Conservation (phyloP, 1,140 invertebrate genomes). For the Colletes latitarsis region DNA sequence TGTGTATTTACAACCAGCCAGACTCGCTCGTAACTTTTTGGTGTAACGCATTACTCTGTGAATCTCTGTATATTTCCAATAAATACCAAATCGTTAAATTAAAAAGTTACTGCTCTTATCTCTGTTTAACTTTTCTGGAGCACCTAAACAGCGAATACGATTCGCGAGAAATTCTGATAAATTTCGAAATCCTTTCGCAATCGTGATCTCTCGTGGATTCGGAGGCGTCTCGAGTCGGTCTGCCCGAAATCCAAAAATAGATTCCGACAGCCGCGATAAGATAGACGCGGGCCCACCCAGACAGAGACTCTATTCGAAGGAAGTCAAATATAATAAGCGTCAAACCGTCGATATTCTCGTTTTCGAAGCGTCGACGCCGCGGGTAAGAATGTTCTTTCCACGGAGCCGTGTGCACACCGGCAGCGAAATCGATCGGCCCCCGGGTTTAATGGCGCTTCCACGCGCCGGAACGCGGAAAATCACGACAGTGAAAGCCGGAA, state of each 20-base stretch:
- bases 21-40: too few relatives aligned
- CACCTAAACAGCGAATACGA: too few relatives aligned
- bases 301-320: neutral
- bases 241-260: slow-evolving; percentile 31
- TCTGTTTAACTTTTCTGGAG: too few relatives aligned
- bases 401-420: neutral
- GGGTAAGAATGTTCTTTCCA: neutral
- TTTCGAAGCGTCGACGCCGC: neutral
- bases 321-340: slow-evolving; percentile 40
- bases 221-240: neutral
- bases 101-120: too few relatives aligned
- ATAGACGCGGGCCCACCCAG: slow-evolving; percentile 7
- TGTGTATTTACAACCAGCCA: too few relatives aligned
- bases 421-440: slow-evolving; percentile 28
- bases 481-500: slow-evolving; percentile 17
- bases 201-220: neutral
- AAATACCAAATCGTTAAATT: too few relatives aligned
- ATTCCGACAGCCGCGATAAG: slow-evolving; percentile 31
- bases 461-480: slow-evolving; percentile 24
- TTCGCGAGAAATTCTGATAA: neutral
- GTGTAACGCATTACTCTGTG: too few relatives aligned
- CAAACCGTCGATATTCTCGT: slow-evolving; percentile 23
- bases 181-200: slow-evolving; percentile 2
- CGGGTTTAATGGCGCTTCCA: slow-evolving; percentile 24
- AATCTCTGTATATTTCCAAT: too few relatives aligned